These are phyloP conservation scores for Toxostoma redivivum DNA, from an alignment of 2,113 vertebrate species.

Conservation along the genomic window DNA sequence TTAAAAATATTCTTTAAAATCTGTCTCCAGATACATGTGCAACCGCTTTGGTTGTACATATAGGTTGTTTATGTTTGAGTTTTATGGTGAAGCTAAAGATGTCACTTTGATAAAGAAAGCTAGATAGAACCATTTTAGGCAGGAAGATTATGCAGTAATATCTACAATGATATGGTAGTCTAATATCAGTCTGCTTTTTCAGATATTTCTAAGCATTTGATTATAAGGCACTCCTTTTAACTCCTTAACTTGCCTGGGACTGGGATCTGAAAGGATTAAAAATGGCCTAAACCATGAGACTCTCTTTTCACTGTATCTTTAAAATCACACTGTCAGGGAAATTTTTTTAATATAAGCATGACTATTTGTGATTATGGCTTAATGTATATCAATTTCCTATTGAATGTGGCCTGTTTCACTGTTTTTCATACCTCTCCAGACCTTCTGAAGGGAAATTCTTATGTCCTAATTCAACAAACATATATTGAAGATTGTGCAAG, in stretches of 20 bases:
- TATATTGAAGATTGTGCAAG: not conserved
- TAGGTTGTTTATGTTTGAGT: not conserved
- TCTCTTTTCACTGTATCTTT: not conserved
- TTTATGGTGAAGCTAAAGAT: not conserved
- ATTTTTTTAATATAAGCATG: not conserved
- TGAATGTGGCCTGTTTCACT: not conserved
- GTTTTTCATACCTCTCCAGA: not conserved
- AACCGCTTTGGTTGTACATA: not conserved
- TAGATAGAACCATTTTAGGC: not conserved
- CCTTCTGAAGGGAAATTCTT: not conserved
- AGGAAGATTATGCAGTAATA: not conserved
- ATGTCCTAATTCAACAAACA: not conserved
- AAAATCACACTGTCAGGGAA: not conserved
- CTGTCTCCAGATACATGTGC: not conserved
- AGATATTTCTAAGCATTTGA: not conserved
- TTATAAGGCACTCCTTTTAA: not conserved
- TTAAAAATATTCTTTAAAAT: not conserved
- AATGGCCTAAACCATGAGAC: not conserved
- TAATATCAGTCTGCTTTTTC: not conserved
- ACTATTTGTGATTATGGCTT: not conserved
- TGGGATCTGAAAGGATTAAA: not conserved
- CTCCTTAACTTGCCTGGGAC: not conserved
- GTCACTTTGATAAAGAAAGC: not conserved
- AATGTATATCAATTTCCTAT: not conserved
- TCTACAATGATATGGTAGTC: not conserved